Evolutionary conservation across 2,888 invertebrate species (phyloP), one percentile per base, ranked within the genome.

Genomic region (Hydroisotoma schaefferi): DNA sequence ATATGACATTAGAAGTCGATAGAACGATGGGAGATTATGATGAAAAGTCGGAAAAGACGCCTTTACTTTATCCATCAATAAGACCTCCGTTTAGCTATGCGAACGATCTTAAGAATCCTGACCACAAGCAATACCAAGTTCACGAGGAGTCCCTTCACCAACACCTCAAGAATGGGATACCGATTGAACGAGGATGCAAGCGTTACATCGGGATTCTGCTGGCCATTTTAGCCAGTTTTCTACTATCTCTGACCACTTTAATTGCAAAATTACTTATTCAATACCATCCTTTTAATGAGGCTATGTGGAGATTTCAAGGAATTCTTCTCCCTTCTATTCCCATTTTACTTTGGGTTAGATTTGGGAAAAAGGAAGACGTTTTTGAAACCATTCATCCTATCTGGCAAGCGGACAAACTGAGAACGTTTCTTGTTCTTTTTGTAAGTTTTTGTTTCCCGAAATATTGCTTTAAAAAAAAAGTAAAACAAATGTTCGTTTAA

Each of bases 251-350:
- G 49, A 65, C 64, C 20, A 65, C 67, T 6, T 59, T 67, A 1
- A 57, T 65, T 12, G 65, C 65, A 1, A 64, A 62, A 40, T 56
- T 67, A 25, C 44, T 67, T 1, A 64, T 59, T 43, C 59, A 64
- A 22, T 67, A 67, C 27, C 67, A 67, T 62, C 67, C 67, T 1
- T 67, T 67, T 22, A 67, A 64, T 38, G 64, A 58, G 37, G 65
- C 67, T 10, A 27, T 67, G 44, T 67, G 67, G 67, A 59, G 67
- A 53, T 65, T 67, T 43, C 58, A 65, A 25, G 67, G 67, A 27
- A 67, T 67, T 22, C 52, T 67, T 2, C 15, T 67, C 10, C 67
- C 67, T 4, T 64, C 64, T 6, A 22, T 67, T 10, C 67, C 64
- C 1, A 60, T 67, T 22, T 53, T 67, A 2, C n/a, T 62, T 5